Base-by-base conservation (phyloP, 2,888 invertebrate genomes). In the Caenorhabditis wallacei region DNA sequence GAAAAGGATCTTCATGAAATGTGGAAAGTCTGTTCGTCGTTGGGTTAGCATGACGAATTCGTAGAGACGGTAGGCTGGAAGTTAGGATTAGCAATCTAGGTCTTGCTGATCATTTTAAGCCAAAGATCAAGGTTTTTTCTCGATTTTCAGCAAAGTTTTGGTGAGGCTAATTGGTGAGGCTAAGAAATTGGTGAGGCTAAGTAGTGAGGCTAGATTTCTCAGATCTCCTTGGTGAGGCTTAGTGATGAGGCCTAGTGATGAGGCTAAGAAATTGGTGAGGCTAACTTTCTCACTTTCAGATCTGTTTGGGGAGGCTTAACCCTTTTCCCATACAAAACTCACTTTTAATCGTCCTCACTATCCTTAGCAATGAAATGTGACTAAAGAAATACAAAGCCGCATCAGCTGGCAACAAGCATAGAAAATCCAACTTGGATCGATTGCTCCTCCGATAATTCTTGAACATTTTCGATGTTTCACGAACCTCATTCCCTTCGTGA, bases 1-100 rank as follows among this genome's bases (percentile, higher is more conserved):
- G 71, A 89, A 85, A 20, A 86, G 80, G 22, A 91, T 88, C 63
- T 89, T 87, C 43, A 85, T 85, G 16, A 83, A 88, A 57, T 91
- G 90, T 7, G 90, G 90, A 46, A 83, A 80, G 18, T 53, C 26
- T 0, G 86, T 80, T 24, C 80, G 37, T 8, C 82, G 71, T 54
- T 80, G 70, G 18, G 85, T 84, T n/a, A 80, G 40, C 13, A 64
- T 51, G 10, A 86, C 70, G 53, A 88, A 88, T 35, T 88, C 88
- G 20, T 70, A n/a, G n/a, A 87, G 64, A 18, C 88, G 83, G 37
- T 85, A 82, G 8, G 66, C 85, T 86, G 70, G 16, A 76, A 78
- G 20, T 11, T 13, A 3, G n/a, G n/a, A n/a, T n/a, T n/a, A n/a
- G n/a, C n/a, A n/a, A n/a, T n/a, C n/a, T n/a, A n/a, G n/a, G n/a